A percentile compares a stretch with the other conserved stretches of the same genome.
Evolutionary conservation across 2,113 vertebrate species (phyloP).

Genomic region (Catharus fuscescens): DNA sequence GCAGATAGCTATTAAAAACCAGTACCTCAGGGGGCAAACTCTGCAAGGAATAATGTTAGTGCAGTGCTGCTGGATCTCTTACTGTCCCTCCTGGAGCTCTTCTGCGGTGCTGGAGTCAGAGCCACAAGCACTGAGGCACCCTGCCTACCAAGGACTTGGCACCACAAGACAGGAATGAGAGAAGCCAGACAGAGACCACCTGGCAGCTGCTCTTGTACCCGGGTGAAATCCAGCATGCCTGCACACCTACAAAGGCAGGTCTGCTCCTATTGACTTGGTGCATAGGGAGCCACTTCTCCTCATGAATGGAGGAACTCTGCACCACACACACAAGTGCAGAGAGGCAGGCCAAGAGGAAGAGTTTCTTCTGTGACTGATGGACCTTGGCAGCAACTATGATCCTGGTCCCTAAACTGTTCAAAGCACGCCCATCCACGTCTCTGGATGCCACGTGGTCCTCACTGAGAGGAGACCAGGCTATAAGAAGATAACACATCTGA

Average conservation of each 20-base stretch:
- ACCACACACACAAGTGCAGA: accelerated
- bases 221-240: neutral
- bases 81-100: neutral
- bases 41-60: no score
- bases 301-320: accelerated
- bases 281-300: accelerated
- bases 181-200: neutral
- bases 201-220: neutral
- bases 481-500: neutral
- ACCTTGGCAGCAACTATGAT: neutral
- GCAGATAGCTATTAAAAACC: neutral
- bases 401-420: neutral
- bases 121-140: neutral
- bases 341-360: neutral
- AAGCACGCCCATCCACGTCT: neutral
- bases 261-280: neutral
- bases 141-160: neutral
- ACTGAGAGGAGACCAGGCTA: neutral
- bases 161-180: neutral
- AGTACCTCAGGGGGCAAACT: neutral
- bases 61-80: neutral
- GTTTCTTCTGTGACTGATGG: neutral
- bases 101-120: accelerated
- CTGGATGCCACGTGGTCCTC: neutral
- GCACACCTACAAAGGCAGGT: neutral